phyloP scores from a whole-genome alignment of 64 coral and sea anemone species.

The Acropora tenuis region DNA sequence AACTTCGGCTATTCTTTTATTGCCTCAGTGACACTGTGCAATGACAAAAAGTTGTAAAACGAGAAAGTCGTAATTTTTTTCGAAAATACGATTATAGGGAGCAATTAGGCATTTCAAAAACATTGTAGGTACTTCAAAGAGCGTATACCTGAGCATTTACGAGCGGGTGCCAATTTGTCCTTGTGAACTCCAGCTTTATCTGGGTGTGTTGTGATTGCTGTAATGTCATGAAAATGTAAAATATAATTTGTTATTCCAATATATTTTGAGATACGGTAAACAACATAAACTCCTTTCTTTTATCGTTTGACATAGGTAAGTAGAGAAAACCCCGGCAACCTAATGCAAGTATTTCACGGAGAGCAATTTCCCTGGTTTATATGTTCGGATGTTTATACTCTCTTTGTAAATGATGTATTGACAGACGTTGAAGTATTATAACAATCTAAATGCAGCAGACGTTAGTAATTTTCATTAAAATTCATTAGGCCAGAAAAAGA shows the following conservation, averaged over 20 bases:
- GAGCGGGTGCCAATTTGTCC: not conserved
- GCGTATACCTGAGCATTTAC: not conserved
- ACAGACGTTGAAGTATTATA: not conserved
- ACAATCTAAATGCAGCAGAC: not conserved
- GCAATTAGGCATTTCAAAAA: not conserved
- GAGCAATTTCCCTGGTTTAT: too few relatives aligned
- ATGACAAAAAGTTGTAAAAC: too few relatives aligned
- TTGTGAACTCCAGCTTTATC: not conserved
- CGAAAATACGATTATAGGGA: not conserved
- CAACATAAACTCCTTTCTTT: not conserved
- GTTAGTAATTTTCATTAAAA: not conserved
- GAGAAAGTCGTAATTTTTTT: not conserved
- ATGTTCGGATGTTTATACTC: too few relatives aligned
- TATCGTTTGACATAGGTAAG: not conserved
- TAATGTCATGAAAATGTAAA: not conserved
- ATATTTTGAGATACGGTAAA: not conserved
- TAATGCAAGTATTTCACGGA: not conserved
- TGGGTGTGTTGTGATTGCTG: not conserved
- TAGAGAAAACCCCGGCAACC: slow-evolving; percentile 6
- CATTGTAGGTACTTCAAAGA: not conserved
- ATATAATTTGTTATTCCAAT: not conserved
- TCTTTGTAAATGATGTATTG: not conserved
- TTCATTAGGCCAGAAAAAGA: not conserved
- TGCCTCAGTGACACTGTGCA: not conserved
- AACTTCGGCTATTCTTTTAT: not conserved